A percentile compares a stretch with the other conserved stretches of the same genome.
phyloP scores from a whole-genome alignment of 2,113 vertebrate genomes.

The Pteronura brasiliensis region DNA sequence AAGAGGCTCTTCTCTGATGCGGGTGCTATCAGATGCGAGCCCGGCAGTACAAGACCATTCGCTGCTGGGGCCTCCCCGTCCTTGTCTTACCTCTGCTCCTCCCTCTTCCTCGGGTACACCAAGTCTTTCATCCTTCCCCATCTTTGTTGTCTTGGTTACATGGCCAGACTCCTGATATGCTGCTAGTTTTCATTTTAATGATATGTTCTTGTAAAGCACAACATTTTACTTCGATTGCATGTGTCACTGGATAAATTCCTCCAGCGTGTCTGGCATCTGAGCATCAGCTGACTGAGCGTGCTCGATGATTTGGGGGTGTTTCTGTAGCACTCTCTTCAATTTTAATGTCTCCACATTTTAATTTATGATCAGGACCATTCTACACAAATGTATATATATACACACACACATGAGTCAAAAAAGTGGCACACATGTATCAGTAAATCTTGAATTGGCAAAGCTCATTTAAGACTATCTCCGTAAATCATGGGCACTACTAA shows the following conservation, averaged over 20 bases:
- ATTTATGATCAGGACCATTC: constrained; percentile 69
- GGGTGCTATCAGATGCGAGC: neutral
- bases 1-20: neutral
- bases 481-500: neutral
- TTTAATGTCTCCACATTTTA: constrained; percentile 65
- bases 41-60: neutral
- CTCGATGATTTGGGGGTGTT: constrained; percentile 75
- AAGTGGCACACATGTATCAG: constrained; percentile 35
- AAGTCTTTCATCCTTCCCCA: constrained; percentile 67
- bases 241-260: constrained; percentile 83
- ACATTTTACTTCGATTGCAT: constrained; percentile 81
- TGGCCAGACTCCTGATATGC: constrained; percentile 76
- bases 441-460: constrained; percentile 61
- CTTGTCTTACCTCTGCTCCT: constrained; percentile 54
- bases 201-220: constrained; percentile 80
- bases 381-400: neutral
- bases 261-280: constrained; percentile 79
- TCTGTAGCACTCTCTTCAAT: constrained; percentile 58
- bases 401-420: constrained; percentile 38
- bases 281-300: constrained; percentile 73
- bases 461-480: constrained; percentile 52
- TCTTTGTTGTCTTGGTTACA: constrained; percentile 88
- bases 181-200: constrained; percentile 84
- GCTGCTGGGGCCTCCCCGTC: neutral
- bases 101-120: constrained; percentile 44